These are phyloP conservation scores for Hiodon alosoides DNA, from an alignment of 2,113 vertebrate species.

Conservation along the genomic window DNA sequence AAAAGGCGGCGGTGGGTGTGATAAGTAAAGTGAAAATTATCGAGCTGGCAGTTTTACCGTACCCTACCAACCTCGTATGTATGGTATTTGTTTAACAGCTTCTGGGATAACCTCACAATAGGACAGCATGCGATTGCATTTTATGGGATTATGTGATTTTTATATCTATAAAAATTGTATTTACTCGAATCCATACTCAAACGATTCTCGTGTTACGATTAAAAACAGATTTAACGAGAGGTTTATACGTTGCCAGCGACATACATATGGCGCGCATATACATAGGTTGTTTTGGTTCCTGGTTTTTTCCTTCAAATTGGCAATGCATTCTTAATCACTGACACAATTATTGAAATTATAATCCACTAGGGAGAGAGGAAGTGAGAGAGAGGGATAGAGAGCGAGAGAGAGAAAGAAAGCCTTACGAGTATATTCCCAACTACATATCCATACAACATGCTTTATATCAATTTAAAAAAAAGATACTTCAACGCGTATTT, in stretches of 20 bases:
- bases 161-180: no score
- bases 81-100: no score
- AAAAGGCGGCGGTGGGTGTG: no score
- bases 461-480: neutral
- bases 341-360: slow-evolving; percentile 48
- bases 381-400: neutral
- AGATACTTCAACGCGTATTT: no score
- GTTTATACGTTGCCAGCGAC: neutral
- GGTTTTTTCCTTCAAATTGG: slow-evolving; percentile 21
- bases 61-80: no score
- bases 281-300: slow-evolving; percentile 14
- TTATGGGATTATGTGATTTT: no score
- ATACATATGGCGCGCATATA: slow-evolving; percentile 2
- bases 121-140: no score
- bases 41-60: no score
- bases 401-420: neutral
- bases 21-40: no score
- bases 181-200: no score
- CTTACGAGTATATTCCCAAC: slow-evolving; percentile 5
- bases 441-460: neutral
- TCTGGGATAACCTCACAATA: no score
- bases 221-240: neutral
- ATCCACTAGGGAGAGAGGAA: slow-evolving; percentile 37
- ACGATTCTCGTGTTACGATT: no score
- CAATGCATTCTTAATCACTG: slow-evolving; percentile 50